Conservation (phyloP, 2,888 invertebrate species). For the Nycteola revayana region DNA sequence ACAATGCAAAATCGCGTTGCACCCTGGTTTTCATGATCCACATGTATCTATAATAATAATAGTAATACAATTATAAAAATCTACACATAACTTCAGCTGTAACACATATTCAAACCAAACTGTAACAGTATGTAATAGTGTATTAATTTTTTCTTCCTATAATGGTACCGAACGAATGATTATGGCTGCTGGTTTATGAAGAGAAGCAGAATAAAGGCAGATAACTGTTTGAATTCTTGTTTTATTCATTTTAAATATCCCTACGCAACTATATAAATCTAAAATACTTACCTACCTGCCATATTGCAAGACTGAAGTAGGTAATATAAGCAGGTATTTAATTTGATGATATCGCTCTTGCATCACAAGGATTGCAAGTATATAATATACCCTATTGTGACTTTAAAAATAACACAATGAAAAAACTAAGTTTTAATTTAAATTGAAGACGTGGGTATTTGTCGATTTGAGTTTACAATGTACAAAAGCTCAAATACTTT, state of each 20-base stretch:
- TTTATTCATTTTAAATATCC: constrained; percentile 47
- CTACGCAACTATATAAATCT: too few relatives aligned
- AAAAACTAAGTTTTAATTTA: too few relatives aligned
- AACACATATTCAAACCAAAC: constrained; percentile 81
- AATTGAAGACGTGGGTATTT: too few relatives aligned
- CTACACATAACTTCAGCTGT: constrained; percentile 79
- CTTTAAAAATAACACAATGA: too few relatives aligned
- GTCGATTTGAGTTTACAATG: too few relatives aligned
- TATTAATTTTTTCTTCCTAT: constrained; percentile 80
- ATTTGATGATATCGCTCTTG: too few relatives aligned
- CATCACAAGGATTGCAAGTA: too few relatives aligned
- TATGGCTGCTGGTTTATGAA: constrained; percentile 79
- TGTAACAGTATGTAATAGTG: constrained; percentile 79
- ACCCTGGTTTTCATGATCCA: constrained; percentile 79
- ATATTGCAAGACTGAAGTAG: background rate
- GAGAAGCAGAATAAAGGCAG: constrained; percentile 79
- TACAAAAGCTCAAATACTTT: too few relatives aligned
- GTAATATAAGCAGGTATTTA: too few relatives aligned
- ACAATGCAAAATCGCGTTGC: constrained; percentile 71
- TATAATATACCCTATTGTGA: too few relatives aligned
- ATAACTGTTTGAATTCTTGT: constrained; percentile 79
- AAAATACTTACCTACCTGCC: background rate
- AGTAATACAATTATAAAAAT: constrained; percentile 71
- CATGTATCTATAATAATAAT: constrained; percentile 75
- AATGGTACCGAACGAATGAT: constrained; percentile 79